Evolutionary conservation across 2,797 vertebrate genomes (phyloP).

Genomic region (Onychomys torridus): DNA sequence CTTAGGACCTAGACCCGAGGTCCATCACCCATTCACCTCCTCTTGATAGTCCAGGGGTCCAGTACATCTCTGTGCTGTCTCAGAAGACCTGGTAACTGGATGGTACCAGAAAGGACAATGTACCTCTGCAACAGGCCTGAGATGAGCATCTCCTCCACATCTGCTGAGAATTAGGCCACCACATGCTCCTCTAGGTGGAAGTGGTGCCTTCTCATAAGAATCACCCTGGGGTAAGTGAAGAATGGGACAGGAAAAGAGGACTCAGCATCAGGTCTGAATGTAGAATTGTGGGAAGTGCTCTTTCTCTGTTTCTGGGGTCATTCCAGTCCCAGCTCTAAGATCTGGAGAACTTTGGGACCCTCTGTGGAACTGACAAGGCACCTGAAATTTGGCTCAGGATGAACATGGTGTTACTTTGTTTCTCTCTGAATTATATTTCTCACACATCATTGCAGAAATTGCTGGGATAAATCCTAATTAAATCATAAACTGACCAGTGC

Average conservation of each 20-base stretch:
- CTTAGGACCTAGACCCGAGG: neutral
- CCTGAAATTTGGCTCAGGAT: neutral
- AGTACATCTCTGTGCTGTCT: neutral
- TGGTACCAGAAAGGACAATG: neutral
- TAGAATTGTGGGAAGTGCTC: neutral
- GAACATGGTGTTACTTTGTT: rapidly evolving
- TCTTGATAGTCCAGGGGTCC: neutral
- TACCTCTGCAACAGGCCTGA: neutral
- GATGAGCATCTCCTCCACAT: neutral
- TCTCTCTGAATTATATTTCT: neutral
- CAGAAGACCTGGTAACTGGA: neutral
- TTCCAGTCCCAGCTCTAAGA: neutral
- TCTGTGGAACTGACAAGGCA: neutral
- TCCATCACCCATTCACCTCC: neutral
- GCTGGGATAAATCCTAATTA: neutral
- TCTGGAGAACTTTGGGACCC: neutral
- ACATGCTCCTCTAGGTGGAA: neutral
- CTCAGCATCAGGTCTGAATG: neutral
- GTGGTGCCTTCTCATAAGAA: neutral
- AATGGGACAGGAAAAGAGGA: neutral
- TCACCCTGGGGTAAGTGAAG: neutral
- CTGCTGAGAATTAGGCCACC: neutral
- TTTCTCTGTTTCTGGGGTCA: neutral
- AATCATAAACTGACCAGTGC: neutral
- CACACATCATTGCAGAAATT: neutral